Evolutionary conservation across 2,888 invertebrate species (phyloP), one percentile per base, ranked within the genome.

Genomic region (Leistus spinibarbis): DNA sequence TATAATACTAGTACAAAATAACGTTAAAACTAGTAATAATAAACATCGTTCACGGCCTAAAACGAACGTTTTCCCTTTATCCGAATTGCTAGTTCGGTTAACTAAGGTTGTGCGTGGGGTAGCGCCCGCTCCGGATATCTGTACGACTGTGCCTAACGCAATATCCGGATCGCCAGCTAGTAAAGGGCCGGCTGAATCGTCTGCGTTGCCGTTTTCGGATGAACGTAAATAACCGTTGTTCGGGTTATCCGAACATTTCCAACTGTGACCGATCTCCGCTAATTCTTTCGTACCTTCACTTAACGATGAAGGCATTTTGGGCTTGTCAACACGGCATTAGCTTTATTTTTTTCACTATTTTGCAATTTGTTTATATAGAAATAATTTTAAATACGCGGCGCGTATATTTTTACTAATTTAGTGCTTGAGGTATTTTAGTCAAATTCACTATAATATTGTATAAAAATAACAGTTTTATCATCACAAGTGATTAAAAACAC

Each of bases 1-100:
- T 19, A 75, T 64, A 13, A 69, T 10, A 19, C 69, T 69, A 13
- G 69, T 75, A 24, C 68, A 69, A 17, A 75, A 75, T 7, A 75
- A 40, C 4, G 54, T 63, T 27, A 75, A 20, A 2, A 75, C 24
- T 2, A 63, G 62, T 19, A 75, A 63, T 17, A 75, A 63, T 3
- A 75, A 20, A 68, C 69, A 64, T 54, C 63, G 16, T 24, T 75
- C 75, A 2, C 75, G 17, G 2, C 57, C 40, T 1, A 54, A 56
- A 2, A 17, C 16, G 4, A 9, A n/a, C 0, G 17, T n/a, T 1
- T 60, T 17, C 2, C 19, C 1, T 1, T 3, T 27, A 1, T 27
- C 24, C 3, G 64, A 9, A 7, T 69, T 54, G 13, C 17, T 54
- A 0, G 63, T 68, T 5, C 68, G 75, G 10, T 69, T 68, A 1